These are phyloP conservation scores for Ephydatia muelleri DNA, from an alignment of 37 sponge, comb jelly and placozoan genomes.

Conservation along the genomic window DNA sequence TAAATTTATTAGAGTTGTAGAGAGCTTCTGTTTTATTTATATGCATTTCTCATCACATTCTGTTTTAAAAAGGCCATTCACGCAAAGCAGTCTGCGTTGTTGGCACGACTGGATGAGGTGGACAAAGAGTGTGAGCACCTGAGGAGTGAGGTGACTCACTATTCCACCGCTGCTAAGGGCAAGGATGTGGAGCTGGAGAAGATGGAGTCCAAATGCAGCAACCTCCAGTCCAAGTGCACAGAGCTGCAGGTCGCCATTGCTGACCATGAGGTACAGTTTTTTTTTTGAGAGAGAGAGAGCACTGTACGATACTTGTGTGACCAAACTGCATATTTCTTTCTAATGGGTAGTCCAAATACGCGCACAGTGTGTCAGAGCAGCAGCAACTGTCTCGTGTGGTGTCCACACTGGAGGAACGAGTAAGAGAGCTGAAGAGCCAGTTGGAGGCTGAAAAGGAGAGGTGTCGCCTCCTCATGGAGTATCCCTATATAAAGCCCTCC, in stretches of 20 bases:
- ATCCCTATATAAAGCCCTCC: constrained; percentile 37
- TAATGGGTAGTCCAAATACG: background rate
- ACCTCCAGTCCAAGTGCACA: constrained; percentile 12
- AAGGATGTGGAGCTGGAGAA: constrained; percentile 11
- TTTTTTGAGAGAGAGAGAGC: background rate
- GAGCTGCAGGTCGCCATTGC: constrained; percentile 4
- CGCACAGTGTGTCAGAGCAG: constrained; percentile 9
- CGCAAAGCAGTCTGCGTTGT: constrained; percentile 35
- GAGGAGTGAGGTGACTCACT: constrained; percentile 5
- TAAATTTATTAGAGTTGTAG: background rate
- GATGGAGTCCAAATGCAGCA: constrained; percentile 14
- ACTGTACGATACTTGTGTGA: background rate
- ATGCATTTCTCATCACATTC: too few species aligned
- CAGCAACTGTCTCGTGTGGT: background rate
- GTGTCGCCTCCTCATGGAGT: constrained; percentile 57
- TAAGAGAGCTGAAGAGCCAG: background rate
- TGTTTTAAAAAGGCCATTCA: background rate
- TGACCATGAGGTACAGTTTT: constrained; percentile 22
- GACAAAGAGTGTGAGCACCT: constrained; percentile 23
- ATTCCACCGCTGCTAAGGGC: background rate
- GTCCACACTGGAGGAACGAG: constrained; percentile 2
- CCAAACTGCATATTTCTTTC: background rate
- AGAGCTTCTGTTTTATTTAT: background rate
- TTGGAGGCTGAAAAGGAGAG: constrained; percentile 41
- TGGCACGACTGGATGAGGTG: constrained; percentile 42